Conservation (phyloP, 2,797 vertebrate species). For the Pseudomugil gertrudae region DNA sequence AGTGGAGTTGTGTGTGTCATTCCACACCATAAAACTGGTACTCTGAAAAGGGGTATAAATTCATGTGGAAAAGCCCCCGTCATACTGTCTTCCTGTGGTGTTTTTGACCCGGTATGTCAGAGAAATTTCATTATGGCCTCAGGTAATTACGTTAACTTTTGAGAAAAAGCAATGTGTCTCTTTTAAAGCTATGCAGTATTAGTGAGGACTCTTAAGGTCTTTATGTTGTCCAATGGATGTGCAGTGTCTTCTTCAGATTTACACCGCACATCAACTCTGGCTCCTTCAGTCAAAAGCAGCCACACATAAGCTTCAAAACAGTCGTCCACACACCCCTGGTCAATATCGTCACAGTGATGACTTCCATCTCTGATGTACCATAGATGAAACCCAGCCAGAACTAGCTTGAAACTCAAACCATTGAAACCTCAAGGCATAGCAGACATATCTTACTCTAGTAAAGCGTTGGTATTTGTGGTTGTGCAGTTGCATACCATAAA, state of each 20-base stretch:
- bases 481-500: slow-evolving; percentile 34
- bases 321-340: not conserved
- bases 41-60: not conserved
- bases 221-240: not conserved
- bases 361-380: not conserved
- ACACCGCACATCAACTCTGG: not conserved
- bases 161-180: not conserved
- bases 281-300: not conserved
- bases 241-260: not conserved
- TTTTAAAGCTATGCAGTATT: not conserved
- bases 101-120: not conserved
- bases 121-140: not conserved
- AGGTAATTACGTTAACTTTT: not conserved
- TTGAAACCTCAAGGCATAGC: not conserved
- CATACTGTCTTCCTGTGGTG: not conserved
- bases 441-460: not conserved
- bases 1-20: not conserved
- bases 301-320: not conserved
- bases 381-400: not conserved
- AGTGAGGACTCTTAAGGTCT: not conserved
- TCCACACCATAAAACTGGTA: not conserved
- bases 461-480: not conserved
- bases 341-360: not conserved
- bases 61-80: not conserved
- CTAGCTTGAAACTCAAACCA: slow-evolving; percentile 10